Percentiles rank a stretch among this genome's conserved stretches.
phyloP scores from a whole-genome alignment of 2,113 vertebrate genomes.

The Centropus bengalensis region DNA sequence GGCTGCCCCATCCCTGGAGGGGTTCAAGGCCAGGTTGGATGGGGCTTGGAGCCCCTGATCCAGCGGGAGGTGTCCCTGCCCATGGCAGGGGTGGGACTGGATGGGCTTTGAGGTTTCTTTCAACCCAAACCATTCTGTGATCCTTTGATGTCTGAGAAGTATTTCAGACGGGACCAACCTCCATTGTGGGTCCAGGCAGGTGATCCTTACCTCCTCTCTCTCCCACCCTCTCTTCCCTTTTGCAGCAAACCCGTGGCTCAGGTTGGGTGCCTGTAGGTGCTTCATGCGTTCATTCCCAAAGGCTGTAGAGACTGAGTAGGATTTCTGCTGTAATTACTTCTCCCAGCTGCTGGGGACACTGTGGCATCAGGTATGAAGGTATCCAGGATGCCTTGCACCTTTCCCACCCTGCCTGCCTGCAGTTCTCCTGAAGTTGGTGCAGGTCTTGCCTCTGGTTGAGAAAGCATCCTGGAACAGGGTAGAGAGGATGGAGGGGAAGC shows the following conservation, averaged over 20 bases:
- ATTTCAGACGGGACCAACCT: neutral
- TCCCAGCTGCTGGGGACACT: constrained; percentile 65
- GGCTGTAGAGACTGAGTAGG: neutral
- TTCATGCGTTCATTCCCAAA: neutral
- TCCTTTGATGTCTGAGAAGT: neutral
- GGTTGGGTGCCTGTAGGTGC: neutral
- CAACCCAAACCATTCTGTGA: too few relatives aligned
- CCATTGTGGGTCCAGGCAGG: neutral
- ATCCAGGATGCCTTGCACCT: neutral
- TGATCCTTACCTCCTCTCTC: neutral
- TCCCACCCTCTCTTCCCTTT: neutral
- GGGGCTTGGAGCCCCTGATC: too few relatives aligned
- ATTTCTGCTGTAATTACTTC: constrained; percentile 50
- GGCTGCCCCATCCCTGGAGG: too few relatives aligned
- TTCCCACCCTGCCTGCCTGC: neutral
- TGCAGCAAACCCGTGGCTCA: accelerated
- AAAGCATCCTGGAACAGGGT: neutral
- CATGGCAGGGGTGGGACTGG: too few relatives aligned
- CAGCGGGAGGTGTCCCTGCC: too few relatives aligned
- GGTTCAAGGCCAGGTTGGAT: too few relatives aligned
- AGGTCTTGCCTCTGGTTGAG: neutral
- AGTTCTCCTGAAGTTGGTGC: neutral
- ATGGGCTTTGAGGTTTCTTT: too few relatives aligned
- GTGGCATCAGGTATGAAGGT: constrained; percentile 32
- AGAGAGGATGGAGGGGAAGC: neutral